Conservation (phyloP, 92 coral and sea anemone species). For the Zoanthus sociatus region DNA sequence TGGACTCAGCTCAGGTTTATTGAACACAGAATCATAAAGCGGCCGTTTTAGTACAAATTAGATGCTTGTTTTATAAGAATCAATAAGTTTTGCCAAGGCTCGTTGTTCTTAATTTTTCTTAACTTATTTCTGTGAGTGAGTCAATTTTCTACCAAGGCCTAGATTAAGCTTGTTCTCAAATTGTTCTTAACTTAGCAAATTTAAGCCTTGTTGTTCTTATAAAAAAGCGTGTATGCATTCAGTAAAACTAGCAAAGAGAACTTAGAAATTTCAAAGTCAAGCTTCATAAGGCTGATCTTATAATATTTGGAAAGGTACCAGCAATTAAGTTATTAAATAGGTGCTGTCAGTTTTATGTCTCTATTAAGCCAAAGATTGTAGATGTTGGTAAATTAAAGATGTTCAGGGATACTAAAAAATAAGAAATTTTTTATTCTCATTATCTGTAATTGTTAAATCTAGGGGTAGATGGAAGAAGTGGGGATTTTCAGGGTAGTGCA, state of each 20-base stretch:
- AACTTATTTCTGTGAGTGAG: too few relatives aligned
- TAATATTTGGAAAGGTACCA: too few relatives aligned
- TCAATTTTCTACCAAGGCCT: too few relatives aligned
- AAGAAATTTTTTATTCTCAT: not conserved
- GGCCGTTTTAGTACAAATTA: conserved; percentile 8
- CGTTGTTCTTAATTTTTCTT: too few relatives aligned
- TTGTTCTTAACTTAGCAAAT: too few relatives aligned
- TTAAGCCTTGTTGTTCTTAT: too few relatives aligned
- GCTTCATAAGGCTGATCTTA: too few relatives aligned
- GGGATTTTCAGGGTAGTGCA: not conserved
- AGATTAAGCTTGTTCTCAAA: too few relatives aligned
- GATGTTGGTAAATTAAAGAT: not conserved
- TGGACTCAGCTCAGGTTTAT: conserved; percentile 22
- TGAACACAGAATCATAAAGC: conserved; percentile 3
- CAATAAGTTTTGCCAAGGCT: too few relatives aligned
- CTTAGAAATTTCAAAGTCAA: too few relatives aligned
- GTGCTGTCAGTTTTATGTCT: not conserved
- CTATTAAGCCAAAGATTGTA: not conserved
- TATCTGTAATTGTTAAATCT: not conserved
- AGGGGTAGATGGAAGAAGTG: not conserved
- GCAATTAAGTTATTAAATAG: too few relatives aligned
- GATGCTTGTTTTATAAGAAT: too few relatives aligned
- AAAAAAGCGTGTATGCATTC: not conserved
- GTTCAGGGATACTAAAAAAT: not conserved
- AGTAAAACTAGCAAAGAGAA: conserved; percentile 18